Base-by-base conservation (phyloP, 2,888 invertebrate genomes). In the Julus scandinavius region DNA sequence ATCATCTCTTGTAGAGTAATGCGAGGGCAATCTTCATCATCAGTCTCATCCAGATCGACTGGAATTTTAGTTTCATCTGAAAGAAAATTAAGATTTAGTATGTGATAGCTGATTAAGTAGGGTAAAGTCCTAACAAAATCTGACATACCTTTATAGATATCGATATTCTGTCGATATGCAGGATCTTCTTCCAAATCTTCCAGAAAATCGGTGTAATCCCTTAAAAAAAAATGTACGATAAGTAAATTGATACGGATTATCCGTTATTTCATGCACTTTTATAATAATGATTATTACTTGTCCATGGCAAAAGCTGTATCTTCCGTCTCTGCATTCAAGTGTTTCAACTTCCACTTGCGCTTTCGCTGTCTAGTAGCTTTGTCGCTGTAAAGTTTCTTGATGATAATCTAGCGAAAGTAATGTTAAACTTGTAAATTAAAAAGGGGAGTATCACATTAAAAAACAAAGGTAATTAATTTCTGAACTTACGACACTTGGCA, bases 171-270 rank as follows among this genome's bases (percentile, higher is more conserved):
- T 88, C 99, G 94, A 91, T 97, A 94, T 17, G 95, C 95, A 4
- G 95, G 95, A 93, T 99, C 98, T 92, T 99, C 99, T 92, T 99
- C 99, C 90, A 99, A 93, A 92, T 99, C 99, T 91, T 99, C 98
- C 93, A 99, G 93, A 93, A 99, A 99, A 90, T 98, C 98, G 91
- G 96, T 95, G 93, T 97, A 99, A 91, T 99, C 98, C 91, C 97
- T 97, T 97, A 92, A 86, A 88, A 86, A 41, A 11, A 29, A n/a
- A 72, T 29, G 29, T 5, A 5, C 0, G 29, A n/a, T 72, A 29
- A 72, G 72, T 29, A 72, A n/a, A 29, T 2, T 29, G 29, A 29
- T 29, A 29, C 29, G 4, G 29, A 6, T 29, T 29, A 9, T 13
- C 4, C 58, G n/a, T n/a, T 58, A 58, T n/a, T n/a, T 17, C 29